Percentiles rank a stretch among this genome's conserved stretches.
phyloP scores from a whole-genome alignment of 2,797 vertebrate species.

The Simalia tracyae region DNA sequence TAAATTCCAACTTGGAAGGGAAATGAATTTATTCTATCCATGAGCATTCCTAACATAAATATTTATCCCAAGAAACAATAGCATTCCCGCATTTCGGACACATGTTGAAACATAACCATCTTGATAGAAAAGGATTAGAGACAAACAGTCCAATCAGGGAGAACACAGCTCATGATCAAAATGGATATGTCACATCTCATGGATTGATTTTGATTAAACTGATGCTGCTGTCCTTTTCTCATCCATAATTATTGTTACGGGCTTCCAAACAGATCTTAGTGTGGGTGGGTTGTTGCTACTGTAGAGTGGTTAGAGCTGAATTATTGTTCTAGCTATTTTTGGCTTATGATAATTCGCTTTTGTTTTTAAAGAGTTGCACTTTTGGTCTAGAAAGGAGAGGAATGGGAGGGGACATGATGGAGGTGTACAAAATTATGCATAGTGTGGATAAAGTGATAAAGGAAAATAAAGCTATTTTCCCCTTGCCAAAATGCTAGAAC shows the following conservation, averaged over 20 bases:
- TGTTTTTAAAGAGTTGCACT: neutral
- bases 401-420: neutral
- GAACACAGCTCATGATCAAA: neutral
- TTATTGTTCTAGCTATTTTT: neutral
- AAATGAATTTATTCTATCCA: neutral
- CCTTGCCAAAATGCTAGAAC: too few relatives aligned
- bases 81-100: neutral
- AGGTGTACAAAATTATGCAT: too few relatives aligned
- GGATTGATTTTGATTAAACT: neutral
- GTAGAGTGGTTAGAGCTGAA: neutral
- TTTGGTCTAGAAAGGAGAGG: neutral
- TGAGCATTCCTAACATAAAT: neutral
- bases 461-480: too few relatives aligned
- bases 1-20: neutral
- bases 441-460: too few relatives aligned
- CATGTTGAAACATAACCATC: neutral
- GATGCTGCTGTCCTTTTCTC: neutral
- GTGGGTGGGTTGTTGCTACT: neutral
- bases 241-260: neutral
- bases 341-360: neutral
- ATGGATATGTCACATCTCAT: neutral
- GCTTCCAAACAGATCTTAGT: neutral
- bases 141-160: neutral
- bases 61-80: neutral
- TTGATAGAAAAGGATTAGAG: neutral